Conservation (phyloP, 2,888 invertebrate species). For the Horisme vitalbata region DNA sequence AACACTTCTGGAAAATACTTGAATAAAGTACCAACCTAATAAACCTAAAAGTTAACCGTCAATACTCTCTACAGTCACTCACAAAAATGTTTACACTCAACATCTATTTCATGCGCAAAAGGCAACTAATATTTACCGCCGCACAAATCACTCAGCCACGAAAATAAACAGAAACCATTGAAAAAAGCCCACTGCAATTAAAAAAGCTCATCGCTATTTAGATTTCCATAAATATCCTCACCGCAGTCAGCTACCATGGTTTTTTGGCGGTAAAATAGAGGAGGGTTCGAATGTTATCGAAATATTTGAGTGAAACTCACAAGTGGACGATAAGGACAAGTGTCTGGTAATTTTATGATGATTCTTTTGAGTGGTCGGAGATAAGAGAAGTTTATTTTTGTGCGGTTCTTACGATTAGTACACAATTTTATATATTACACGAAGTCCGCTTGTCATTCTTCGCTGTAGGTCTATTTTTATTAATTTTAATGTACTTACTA, state of each 20-base stretch:
- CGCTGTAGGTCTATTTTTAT: too few species aligned
- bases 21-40: neutral
- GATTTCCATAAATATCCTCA: slow-evolving; percentile 78
- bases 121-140: slow-evolving; percentile 59
- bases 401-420: too few species aligned
- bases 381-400: slow-evolving; percentile 18
- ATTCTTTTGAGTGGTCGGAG: slow-evolving; percentile 32
- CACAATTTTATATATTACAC: too few species aligned
- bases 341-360: slow-evolving; percentile 34
- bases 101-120: slow-evolving; percentile 56
- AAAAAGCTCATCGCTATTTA: slow-evolving; percentile 73
- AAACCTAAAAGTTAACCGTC: neutral
- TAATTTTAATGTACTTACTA: too few species aligned
- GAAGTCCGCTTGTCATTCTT: too few species aligned
- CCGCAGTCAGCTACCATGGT: slow-evolving; percentile 49
- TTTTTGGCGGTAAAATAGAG: slow-evolving; percentile 27
- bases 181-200: slow-evolving; percentile 76
- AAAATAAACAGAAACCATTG: slow-evolving; percentile 73
- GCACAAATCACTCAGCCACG: slow-evolving; percentile 73
- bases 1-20: neutral
- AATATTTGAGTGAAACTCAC: slow-evolving; percentile 15
- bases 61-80: slow-evolving; percentile 13
- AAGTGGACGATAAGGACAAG: slow-evolving; percentile 30
- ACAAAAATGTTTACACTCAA: slow-evolving; percentile 21
- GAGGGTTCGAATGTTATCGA: slow-evolving; percentile 23